Conservation (phyloP, 2,888 invertebrate genomes). For the Eupithecia vulgata region DNA sequence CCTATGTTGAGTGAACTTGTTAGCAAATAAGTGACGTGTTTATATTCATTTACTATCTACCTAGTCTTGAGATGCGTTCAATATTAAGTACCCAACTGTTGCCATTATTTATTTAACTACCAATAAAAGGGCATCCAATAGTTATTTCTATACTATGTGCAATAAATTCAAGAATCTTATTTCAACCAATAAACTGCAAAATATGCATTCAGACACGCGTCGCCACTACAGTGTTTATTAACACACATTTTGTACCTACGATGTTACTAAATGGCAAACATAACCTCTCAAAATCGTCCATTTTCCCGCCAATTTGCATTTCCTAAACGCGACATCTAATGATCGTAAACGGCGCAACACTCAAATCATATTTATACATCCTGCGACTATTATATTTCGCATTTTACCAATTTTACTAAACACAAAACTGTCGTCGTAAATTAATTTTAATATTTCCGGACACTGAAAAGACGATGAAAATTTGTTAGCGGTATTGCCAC, state of each 20-base stretch:
- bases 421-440: constrained; percentile 76
- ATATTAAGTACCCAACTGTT: neutral
- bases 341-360: constrained; percentile 66
- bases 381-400: constrained; percentile 69
- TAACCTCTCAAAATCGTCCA: constrained; percentile 47
- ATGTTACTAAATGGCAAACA: constrained; percentile 15
- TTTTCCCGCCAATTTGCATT: constrained; percentile 61
- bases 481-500: constrained; percentile 74
- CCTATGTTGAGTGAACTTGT: neutral
- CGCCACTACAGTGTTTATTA: neutral
- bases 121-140: neutral
- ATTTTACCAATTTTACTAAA: constrained; percentile 79
- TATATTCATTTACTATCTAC: neutral
- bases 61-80: neutral
- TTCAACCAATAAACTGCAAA: neutral
- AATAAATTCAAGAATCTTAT: neutral
- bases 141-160: neutral
- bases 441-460: constrained; percentile 82
- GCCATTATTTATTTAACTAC: neutral
- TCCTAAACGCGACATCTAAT: constrained; percentile 59
- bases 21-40: neutral
- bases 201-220: neutral
- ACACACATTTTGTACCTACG: neutral
- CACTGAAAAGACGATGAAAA: constrained; percentile 67
- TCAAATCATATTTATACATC: constrained; percentile 77